These are phyloP conservation scores for Himalopsyche kuldschensis DNA, from an alignment of 2,888 invertebrate genomes.

Conservation along the genomic window DNA sequence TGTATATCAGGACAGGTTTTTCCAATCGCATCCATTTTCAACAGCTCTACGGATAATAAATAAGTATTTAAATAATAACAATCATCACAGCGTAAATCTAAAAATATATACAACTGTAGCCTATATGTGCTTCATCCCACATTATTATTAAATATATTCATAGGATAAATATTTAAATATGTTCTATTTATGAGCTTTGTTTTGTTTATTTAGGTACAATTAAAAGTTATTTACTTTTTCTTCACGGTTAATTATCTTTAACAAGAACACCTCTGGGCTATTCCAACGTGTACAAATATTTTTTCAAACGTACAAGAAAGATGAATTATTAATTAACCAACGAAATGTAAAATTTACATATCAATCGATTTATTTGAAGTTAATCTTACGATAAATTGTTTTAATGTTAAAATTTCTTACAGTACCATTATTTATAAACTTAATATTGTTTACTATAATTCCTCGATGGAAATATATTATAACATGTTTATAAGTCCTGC, in stretches of 20 bases:
- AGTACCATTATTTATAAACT: too few relatives aligned
- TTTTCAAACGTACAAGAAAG: background rate
- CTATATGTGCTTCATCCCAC: background rate
- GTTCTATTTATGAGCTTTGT: constrained; percentile 25
- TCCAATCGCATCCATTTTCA: too few relatives aligned
- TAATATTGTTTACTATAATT: too few relatives aligned
- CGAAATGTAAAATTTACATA: background rate
- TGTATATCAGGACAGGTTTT: too few relatives aligned
- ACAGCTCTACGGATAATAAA: background rate
- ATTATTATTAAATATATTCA: background rate
- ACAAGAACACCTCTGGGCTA: background rate
- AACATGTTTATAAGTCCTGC: too few relatives aligned
- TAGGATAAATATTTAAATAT: constrained; percentile 21
- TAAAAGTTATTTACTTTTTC: background rate
- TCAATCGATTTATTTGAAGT: background rate
- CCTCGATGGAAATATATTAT: too few relatives aligned
- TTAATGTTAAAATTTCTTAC: too few relatives aligned
- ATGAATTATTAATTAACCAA: background rate
- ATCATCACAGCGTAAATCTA: background rate
- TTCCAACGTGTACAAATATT: background rate
- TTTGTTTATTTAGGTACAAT: constrained; percentile 14
- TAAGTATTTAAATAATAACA: background rate
- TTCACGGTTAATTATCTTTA: background rate
- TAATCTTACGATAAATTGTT: background rate
- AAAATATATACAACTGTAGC: background rate